A percentile compares a stretch with the other conserved stretches of the same genome.
phyloP scores from a whole-genome alignment of 2,797 vertebrate genomes.

The Crax fasciolata region DNA sequence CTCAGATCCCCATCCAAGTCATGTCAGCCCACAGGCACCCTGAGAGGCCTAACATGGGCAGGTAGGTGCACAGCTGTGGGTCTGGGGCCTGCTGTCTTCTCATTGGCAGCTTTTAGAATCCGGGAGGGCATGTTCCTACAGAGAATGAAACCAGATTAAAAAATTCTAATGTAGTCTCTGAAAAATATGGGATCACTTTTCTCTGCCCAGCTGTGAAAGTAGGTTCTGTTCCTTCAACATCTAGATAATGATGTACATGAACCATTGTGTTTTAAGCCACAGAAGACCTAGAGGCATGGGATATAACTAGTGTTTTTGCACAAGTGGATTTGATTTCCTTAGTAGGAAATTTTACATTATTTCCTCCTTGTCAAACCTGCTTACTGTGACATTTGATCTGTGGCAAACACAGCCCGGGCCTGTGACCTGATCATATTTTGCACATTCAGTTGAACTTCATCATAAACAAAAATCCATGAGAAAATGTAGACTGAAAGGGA shows the following conservation, averaged over 20 bases:
- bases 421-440: not conserved
- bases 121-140: not conserved
- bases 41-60: not conserved
- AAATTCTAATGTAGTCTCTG: not conserved
- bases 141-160: not conserved
- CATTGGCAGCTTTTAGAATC: not conserved
- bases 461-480: not conserved
- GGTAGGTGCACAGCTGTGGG: not conserved
- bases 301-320: not conserved
- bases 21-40: accelerated
- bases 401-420: not conserved
- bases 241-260: not conserved
- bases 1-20: not conserved
- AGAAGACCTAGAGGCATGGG: not conserved
- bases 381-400: not conserved
- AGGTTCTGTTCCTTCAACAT: not conserved
- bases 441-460: not conserved
- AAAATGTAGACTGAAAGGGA: not conserved
- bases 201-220: not conserved
- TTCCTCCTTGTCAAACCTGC: not conserved
- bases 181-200: not conserved
- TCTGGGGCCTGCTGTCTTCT: not conserved
- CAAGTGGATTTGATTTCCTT: not conserved
- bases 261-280: not conserved
- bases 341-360: not conserved